phyloP scores from a whole-genome alignment of 2,797 vertebrate species.

The Rhinichthys osculus region DNA sequence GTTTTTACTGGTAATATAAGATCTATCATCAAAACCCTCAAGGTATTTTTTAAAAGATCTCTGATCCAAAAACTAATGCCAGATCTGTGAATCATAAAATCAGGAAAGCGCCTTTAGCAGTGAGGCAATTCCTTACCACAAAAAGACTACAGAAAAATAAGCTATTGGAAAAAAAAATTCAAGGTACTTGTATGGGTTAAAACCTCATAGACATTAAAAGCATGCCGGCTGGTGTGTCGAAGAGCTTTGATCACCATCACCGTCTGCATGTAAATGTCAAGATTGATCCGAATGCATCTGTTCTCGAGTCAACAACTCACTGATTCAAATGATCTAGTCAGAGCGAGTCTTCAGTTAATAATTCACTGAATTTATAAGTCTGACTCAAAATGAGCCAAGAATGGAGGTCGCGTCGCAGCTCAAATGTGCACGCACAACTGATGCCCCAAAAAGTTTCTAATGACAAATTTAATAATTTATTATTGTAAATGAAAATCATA shows the following conservation, averaged over 20 bases:
- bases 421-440: too few species aligned
- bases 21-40: slow-evolving; percentile 70
- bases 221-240: slow-evolving; percentile 34
- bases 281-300: neutral
- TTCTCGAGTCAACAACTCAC: neutral
- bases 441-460: neutral
- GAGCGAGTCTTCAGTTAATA: neutral
- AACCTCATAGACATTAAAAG: slow-evolving; percentile 16
- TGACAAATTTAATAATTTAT: neutral
- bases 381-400: neutral
- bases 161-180: slow-evolving; percentile 29
- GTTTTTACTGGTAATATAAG: slow-evolving; percentile 53
- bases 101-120: slow-evolving; percentile 58
- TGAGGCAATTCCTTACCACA: slow-evolving; percentile 65
- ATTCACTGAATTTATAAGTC: neutral
- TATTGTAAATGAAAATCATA: too few species aligned
- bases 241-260: slow-evolving; percentile 34
- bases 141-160: slow-evolving; percentile 40
- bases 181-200: slow-evolving; percentile 19
- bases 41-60: slow-evolving; percentile 57
- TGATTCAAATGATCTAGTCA: neutral
- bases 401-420: neutral
- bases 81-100: slow-evolving; percentile 28
- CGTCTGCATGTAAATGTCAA: slow-evolving; percentile 23
- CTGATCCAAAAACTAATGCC: slow-evolving; percentile 8